These are phyloP conservation scores for Apostichopus californicus DNA, from an alignment of 35 echinoderm and acorn worm genomes.

Conservation along the genomic window DNA sequence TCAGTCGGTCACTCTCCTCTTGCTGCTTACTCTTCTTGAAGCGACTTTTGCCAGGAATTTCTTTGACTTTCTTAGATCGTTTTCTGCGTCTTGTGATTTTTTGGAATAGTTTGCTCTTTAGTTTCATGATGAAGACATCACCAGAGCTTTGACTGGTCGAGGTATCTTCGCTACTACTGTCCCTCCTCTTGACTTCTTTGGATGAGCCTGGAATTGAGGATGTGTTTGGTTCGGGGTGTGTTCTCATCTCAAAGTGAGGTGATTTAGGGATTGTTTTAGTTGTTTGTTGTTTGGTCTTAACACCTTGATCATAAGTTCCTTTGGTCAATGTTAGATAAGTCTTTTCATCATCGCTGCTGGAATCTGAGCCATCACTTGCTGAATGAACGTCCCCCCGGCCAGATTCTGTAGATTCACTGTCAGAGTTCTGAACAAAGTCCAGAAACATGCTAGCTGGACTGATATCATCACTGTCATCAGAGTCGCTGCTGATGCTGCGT, in stretches of 20 bases:
- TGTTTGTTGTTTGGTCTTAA: background rate
- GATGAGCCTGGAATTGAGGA: background rate
- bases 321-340: conserved; percentile 35
- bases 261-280: conserved; percentile 23
- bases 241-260: conserved; percentile 32
- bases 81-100: conserved; percentile 39
- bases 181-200: conserved; percentile 20
- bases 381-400: conserved; percentile 45
- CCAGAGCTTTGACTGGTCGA: conserved; percentile 44
- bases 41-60: background rate
- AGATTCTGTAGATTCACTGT: conserved; percentile 55
- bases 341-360: conserved; percentile 33
- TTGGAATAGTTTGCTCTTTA: conserved; percentile 67
- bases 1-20: conserved; percentile 71
- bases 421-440: conserved; percentile 64
- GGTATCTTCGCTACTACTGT: conserved; percentile 80
- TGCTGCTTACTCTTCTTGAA: conserved; percentile 47
- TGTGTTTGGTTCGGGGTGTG: background rate
- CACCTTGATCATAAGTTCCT: background rate
- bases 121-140: conserved; percentile 70
- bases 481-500: conserved; percentile 82
- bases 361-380: conserved; percentile 34
- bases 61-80: conserved; percentile 12
- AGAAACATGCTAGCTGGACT: conserved; percentile 82
- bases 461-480: conserved; percentile 78